Evolutionary conservation across 2,797 vertebrate species (phyloP), one percentile per base, ranked within the genome.

Genomic region (Lacerta bilineata): DNA sequence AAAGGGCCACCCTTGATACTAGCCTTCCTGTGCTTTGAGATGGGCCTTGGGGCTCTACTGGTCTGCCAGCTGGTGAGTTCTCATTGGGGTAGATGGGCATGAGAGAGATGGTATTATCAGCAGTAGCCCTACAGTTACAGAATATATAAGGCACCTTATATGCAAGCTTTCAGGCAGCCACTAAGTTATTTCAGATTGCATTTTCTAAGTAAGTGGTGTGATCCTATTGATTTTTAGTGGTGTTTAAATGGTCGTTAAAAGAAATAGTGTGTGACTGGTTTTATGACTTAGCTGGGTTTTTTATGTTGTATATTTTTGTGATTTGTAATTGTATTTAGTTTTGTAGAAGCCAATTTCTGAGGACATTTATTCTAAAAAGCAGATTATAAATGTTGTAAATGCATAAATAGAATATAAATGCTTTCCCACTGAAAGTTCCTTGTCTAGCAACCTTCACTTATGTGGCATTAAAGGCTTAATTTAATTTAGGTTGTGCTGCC

Each of bases 401-500:
- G 36, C 2, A 11, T 39, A 61, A 4, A 33, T 36, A 39, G 20
- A 39, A 64, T 64, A 39, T 4, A 39, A 81, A 25, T 25, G 36
- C 2, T 36, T 84, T 84, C 17, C 43, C 5, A 36, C 20, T 36
- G 69, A 55, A 55, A 83, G n/a, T 55, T n/a, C 11, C 76, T 8
- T n/a, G 83, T 88, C 55, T 89, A 64, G 18, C 71, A 41, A 39
- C 81, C 82, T 76, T 91, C 43, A 29, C 17, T 87, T 1, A 1
- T 43, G 69, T 1, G 87, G 13, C 33, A 87, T 18, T 4, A 41
- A 46, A 15, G 68, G 0, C 7, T 76, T 87, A 0, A 50, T 92
- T 88, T 90, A 84, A 82, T 82, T 59, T 72, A 84, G 50, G 9
- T 84, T 84, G 29, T 1, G 33, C 17, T 88, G n/a, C 10, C 90